These are phyloP conservation scores for Cephus runcator DNA, from an alignment of 2,888 invertebrate species.

Conservation along the genomic window DNA sequence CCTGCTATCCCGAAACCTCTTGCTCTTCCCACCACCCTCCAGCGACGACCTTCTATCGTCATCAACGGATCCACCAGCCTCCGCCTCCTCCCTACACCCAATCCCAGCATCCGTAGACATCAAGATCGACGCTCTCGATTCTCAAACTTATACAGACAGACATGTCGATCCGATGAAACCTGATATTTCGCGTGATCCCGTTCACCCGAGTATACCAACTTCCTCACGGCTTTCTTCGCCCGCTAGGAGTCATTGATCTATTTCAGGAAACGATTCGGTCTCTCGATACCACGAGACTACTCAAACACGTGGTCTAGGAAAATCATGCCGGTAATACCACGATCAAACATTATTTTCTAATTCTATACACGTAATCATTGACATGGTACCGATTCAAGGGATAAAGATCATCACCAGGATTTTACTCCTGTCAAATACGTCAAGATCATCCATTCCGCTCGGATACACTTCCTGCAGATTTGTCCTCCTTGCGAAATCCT, in stretches of 20 bases:
- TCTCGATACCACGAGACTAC: not conserved
- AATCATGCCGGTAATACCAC: not conserved
- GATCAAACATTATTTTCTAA: not conserved
- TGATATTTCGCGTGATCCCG: not conserved
- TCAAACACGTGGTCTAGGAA: not conserved
- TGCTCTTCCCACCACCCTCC: slow-evolving; percentile 8
- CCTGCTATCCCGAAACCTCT: not conserved
- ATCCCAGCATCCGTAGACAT: not conserved
- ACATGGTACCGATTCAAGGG: too few relatives aligned
- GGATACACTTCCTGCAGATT: too few relatives aligned
- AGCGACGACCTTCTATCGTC: not conserved
- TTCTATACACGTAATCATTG: too few relatives aligned
- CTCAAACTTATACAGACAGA: not conserved
- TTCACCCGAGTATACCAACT: not conserved
- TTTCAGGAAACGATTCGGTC: not conserved
- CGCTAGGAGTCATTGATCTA: not conserved
- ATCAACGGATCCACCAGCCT: not conserved
- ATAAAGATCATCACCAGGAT: too few relatives aligned
- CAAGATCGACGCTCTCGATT: not conserved
- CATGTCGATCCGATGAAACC: not conserved
- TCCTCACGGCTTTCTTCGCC: not conserved
- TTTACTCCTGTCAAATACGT: too few relatives aligned
- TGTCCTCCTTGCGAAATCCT: too few relatives aligned
- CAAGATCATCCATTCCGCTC: too few relatives aligned
- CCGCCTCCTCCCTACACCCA: not conserved